phyloP scores from a whole-genome alignment of 2,113 vertebrate genomes.

The Chloropsis hardwickii region DNA sequence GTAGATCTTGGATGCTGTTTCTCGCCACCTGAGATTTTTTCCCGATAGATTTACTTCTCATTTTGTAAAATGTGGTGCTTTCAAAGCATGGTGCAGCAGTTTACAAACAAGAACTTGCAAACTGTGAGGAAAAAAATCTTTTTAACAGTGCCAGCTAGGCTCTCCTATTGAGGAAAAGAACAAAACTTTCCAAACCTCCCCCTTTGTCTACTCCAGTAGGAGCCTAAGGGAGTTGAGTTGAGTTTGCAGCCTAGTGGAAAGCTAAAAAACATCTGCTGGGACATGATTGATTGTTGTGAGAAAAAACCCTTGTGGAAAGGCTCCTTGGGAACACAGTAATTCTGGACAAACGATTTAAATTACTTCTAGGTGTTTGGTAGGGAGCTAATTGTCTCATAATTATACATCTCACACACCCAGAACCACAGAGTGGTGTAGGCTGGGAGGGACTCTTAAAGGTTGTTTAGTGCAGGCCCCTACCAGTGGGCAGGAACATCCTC shows the following conservation, averaged over 20 bases:
- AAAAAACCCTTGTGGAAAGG: background rate
- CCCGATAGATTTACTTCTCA: background rate
- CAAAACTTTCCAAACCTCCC: background rate
- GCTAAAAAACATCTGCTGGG: background rate
- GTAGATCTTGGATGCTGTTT: background rate
- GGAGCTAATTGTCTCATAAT: background rate
- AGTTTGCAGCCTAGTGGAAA: background rate
- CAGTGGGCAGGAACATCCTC: background rate
- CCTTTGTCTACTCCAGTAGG: background rate
- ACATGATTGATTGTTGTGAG: background rate
- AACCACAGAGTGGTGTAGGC: background rate
- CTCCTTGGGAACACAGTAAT: background rate
- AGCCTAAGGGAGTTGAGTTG: background rate
- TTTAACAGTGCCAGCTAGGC: background rate
- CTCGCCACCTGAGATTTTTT: background rate
- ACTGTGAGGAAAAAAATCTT: accelerated
- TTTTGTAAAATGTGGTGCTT: background rate
- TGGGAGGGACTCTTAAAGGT: background rate
- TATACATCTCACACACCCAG: background rate
- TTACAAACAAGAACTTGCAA: background rate
- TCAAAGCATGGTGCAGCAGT: background rate
- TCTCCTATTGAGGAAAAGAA: background rate
- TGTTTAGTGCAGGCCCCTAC: accelerated
- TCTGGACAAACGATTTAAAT: background rate
- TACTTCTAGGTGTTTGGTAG: background rate